A percentile compares a stretch with the other conserved stretches of the same genome.
Evolutionary conservation across 2,113 vertebrate species (phyloP).

Genomic region (Lathamus discolor): DNA sequence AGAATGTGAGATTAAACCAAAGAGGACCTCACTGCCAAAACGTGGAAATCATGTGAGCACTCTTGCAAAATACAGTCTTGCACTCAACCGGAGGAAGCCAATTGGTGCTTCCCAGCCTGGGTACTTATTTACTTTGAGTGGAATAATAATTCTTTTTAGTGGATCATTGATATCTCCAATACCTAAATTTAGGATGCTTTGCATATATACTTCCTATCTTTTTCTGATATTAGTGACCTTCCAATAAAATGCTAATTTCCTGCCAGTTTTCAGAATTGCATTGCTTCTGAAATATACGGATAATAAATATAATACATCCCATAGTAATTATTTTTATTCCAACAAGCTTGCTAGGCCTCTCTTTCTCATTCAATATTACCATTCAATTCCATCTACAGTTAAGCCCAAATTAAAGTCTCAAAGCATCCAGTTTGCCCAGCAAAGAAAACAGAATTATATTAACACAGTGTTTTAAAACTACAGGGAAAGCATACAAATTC

Average conservation of each 20-base stretch:
- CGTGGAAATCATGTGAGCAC: constrained; percentile 74
- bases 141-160: too few relatives aligned
- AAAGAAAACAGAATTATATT: not conserved
- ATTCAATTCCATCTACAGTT: not conserved
- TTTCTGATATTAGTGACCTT: not conserved
- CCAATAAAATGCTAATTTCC: not conserved
- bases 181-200: not conserved
- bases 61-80: not conserved
- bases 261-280: too few relatives aligned
- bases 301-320: too few relatives aligned
- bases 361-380: too few relatives aligned
- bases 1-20: constrained; percentile 75
- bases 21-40: constrained; percentile 57
- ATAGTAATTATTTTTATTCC: too few relatives aligned
- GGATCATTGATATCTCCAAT: not conserved
- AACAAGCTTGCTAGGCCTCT: too few relatives aligned
- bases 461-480: not conserved
- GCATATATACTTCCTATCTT: not conserved
- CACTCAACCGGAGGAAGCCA: not conserved
- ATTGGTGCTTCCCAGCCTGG: not conserved
- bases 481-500: not conserved
- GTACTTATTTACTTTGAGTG: not conserved
- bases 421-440: not conserved
- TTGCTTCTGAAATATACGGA: too few relatives aligned
- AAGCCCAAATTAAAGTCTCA: not conserved